Evolutionary conservation across 2,113 vertebrate genomes (phyloP).

Genomic region (Channa argus): DNA sequence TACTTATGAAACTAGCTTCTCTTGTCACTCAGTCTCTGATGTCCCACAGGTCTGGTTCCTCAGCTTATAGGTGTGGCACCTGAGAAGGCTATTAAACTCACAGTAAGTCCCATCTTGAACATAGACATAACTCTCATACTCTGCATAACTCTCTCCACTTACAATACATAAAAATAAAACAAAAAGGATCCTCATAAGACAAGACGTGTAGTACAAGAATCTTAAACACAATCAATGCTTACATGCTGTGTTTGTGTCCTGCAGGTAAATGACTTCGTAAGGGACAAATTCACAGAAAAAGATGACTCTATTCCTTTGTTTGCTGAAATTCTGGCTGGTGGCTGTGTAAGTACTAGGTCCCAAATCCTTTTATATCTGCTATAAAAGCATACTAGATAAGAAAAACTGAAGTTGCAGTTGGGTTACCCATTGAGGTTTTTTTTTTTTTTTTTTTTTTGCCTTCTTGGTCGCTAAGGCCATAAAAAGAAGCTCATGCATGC

Average conservation of each 20-base stretch:
- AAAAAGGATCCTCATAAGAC: too few relatives aligned
- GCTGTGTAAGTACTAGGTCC: conserved; percentile 89
- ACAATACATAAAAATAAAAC: too few relatives aligned
- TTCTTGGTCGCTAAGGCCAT: neutral
- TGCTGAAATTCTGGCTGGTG: conserved; percentile 93
- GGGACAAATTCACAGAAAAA: conserved; percentile 93
- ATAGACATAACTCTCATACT: neutral
- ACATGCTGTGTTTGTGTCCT: conserved; percentile 17
- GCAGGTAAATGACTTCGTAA: conserved; percentile 97
- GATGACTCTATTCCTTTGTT: conserved; percentile 89
- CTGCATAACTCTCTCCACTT: too few relatives aligned
- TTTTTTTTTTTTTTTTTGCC: too few relatives aligned
- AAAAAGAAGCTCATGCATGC: conserved; percentile 18
- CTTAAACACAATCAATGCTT: neutral
- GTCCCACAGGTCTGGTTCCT: conserved; percentile 91
- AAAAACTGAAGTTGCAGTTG: neutral
- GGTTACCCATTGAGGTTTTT: too few relatives aligned
- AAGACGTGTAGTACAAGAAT: too few relatives aligned
- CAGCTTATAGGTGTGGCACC: conserved; percentile 98
- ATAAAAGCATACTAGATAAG: neutral
- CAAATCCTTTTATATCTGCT: neutral
- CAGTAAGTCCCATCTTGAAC: conserved; percentile 85
- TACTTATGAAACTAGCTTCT: conserved; percentile 15
- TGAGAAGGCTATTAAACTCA: conserved; percentile 99
- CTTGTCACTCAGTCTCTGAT: conserved; percentile 21